Evolutionary conservation across 1,140 invertebrate genomes (phyloP).

Genomic region (Camponotus pennsylvanicus): DNA sequence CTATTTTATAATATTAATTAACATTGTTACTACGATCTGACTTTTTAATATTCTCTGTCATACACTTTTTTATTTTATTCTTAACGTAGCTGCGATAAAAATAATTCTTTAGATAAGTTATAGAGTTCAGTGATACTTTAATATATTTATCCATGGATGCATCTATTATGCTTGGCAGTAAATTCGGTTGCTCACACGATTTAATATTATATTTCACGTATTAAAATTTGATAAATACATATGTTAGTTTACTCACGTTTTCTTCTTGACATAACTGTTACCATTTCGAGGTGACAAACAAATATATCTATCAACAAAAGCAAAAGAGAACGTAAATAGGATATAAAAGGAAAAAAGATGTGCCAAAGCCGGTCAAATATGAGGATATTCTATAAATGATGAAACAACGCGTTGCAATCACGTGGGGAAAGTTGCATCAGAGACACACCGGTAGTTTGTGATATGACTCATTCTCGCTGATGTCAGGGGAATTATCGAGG

Average conservation of each 20-base stretch:
- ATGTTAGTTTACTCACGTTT: neutral
- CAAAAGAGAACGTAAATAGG: neutral
- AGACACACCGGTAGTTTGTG: neutral
- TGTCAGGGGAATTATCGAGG: neutral
- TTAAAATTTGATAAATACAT: neutral
- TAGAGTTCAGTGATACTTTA: neutral
- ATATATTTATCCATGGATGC: neutral
- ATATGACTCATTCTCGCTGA: slow-evolving; percentile 48
- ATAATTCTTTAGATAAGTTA: slow-evolving; percentile 1
- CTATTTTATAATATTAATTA: neutral
- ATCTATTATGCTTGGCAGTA: neutral
- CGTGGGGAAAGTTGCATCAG: slow-evolving; percentile 57
- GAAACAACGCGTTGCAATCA: slow-evolving; percentile 3
- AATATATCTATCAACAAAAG: neutral
- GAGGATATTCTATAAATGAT: neutral
- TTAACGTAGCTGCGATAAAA: neutral
- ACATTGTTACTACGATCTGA: neutral
- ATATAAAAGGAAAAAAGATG: neutral
- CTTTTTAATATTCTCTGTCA: neutral
- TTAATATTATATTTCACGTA: neutral
- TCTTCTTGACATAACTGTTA: neutral
- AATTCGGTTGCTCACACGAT: neutral
- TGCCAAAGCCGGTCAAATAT: neutral
- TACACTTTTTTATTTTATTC: neutral
- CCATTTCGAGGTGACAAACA: neutral